These are phyloP conservation scores for Bombus cullumanus DNA, from an alignment of 1,140 invertebrate species.

Conservation along the genomic window DNA sequence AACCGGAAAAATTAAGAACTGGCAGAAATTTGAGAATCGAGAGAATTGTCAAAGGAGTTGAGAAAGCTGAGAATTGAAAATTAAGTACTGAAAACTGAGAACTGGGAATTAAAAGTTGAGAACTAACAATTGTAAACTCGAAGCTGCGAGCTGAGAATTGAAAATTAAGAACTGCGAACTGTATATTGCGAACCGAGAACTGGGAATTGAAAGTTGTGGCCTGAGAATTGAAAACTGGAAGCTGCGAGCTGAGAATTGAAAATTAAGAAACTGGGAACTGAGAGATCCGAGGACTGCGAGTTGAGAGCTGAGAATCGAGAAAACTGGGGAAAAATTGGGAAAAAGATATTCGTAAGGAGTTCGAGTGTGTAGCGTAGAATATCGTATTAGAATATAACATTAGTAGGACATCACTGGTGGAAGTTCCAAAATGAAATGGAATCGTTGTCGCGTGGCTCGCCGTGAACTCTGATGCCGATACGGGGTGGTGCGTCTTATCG, in stretches of 20 bases:
- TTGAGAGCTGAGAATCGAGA: not conserved
- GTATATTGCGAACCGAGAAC: fast-evolving
- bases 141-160: no score
- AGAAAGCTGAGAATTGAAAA: no score
- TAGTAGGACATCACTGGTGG: no score
- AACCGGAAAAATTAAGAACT: no score
- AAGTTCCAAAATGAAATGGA: constrained; percentile 18
- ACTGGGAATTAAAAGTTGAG: not conserved
- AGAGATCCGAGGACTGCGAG: no score
- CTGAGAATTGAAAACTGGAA: not conserved
- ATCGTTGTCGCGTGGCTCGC: constrained; percentile 14
- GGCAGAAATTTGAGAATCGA: no score
- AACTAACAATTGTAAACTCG: fast-evolving
- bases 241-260: not conserved
- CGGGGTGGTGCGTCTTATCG: constrained; percentile 44
- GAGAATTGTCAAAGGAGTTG: not conserved
- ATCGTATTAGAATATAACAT: not conserved
- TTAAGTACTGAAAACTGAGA: not conserved
- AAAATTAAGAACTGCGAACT: not conserved
- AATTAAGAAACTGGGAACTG: not conserved
- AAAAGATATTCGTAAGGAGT: not conserved
- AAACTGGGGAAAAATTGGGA: not conserved
- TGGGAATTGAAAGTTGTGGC: no score
- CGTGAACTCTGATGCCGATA: constrained; percentile 30
- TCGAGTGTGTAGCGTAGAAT: not conserved